These are phyloP conservation scores for Chaunax sp. DNA, from an alignment of 2,797 vertebrate species.

Conservation along the genomic window DNA sequence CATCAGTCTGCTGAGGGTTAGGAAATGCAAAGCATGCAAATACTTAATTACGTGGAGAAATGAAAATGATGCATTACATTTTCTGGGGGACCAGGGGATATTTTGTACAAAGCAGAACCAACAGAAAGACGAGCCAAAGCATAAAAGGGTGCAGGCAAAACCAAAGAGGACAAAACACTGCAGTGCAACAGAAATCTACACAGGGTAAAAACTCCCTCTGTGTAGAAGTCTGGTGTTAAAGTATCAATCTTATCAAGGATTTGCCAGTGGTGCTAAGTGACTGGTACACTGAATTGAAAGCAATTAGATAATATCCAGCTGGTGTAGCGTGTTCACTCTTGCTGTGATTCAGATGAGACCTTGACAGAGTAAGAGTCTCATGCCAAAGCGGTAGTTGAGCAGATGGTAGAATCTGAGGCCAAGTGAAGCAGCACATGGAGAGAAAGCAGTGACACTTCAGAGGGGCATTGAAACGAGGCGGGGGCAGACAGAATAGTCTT, in stretches of 20 bases:
- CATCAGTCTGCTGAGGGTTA: not conserved
- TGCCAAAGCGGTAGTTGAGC: conserved; percentile 60
- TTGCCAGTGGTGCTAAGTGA: conserved; percentile 16
- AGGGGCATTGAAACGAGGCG: conserved; percentile 22
- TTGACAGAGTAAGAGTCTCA: conserved; percentile 31
- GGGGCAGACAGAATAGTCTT: conserved; percentile 50
- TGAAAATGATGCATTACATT: not conserved
- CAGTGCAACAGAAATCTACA: not conserved
- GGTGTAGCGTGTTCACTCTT: conserved; percentile 17
- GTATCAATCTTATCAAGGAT: conserved; percentile 12
- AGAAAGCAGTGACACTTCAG: conserved; percentile 31
- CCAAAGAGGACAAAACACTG: conserved; percentile 2
- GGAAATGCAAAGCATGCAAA: conserved; percentile 1
- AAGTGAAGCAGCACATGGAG: conserved; percentile 57
- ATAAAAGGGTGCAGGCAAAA: not conserved
- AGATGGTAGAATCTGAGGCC: conserved; percentile 75
- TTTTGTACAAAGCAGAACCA: not conserved
- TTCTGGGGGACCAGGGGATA: not conserved
- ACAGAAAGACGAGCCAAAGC: no score
- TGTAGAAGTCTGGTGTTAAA: not conserved
- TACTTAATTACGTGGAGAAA: not conserved
- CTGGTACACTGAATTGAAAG: conserved; percentile 26
- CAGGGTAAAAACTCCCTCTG: not conserved
- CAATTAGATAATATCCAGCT: conserved; percentile 45
- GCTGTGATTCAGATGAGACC: conserved; percentile 56